These are phyloP conservation scores for Cricetomys ansorgei DNA, from an alignment of 2,113 vertebrate genomes.

Conservation along the genomic window DNA sequence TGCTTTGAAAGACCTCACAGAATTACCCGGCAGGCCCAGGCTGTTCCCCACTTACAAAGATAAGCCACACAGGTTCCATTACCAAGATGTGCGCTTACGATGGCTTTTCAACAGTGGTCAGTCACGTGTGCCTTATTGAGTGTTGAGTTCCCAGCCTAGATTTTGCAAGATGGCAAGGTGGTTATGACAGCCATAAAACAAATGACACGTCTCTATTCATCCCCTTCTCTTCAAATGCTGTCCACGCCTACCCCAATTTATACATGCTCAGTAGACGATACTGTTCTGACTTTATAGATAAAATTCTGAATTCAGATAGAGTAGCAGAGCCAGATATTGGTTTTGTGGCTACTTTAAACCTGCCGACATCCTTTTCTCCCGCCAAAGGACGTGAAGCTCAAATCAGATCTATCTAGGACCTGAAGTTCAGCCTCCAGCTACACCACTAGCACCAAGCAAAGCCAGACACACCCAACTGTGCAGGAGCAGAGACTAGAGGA, in stretches of 20 bases:
- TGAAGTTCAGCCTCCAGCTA: background rate
- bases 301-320: background rate
- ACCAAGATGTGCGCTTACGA: accelerated
- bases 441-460: background rate
- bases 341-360: background rate
- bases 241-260: accelerated
- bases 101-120: background rate
- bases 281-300: background rate
- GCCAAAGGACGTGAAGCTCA: background rate
- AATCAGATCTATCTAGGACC: background rate
- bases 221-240: background rate
- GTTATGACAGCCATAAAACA: accelerated
- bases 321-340: background rate
- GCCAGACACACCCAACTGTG: background rate
- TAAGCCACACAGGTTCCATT: background rate
- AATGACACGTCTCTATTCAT: background rate
- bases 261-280: background rate
- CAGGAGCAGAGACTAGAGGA: background rate
- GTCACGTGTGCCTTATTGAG: accelerated
- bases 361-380: background rate
- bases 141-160: background rate
- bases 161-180: background rate
- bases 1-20: background rate
- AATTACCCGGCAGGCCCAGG: background rate
- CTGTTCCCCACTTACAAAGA: background rate